These are phyloP conservation scores for Crotophaga sulcirostris DNA, from an alignment of 2,113 vertebrate genomes.

Conservation along the genomic window DNA sequence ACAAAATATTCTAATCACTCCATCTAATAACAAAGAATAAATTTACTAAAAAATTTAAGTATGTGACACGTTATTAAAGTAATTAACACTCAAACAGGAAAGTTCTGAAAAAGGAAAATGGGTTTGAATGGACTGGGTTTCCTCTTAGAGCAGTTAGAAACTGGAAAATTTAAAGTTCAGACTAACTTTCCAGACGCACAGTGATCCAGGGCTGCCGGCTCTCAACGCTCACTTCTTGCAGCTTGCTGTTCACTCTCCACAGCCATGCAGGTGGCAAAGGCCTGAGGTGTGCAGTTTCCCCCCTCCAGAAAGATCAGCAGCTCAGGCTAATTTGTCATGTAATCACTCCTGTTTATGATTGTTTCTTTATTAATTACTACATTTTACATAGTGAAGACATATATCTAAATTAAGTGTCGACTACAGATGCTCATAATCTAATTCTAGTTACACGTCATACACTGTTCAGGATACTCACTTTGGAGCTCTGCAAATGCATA, in stretches of 20 bases:
- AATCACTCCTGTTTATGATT: neutral
- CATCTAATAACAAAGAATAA: neutral
- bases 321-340: neutral
- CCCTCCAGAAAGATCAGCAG: neutral
- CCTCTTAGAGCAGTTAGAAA: neutral
- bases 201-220: neutral
- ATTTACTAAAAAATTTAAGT: neutral
- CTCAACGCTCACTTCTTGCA: accelerated
- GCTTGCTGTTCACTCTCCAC: accelerated
- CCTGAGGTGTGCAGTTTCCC: neutral
- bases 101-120: neutral
- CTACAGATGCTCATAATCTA: neutral
- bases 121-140: neutral
- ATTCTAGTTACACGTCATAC: neutral
- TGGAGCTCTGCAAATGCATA: neutral
- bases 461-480: neutral
- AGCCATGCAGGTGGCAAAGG: accelerated
- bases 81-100: neutral
- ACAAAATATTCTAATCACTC: neutral
- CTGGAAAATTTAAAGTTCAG: accelerated
- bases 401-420: neutral
- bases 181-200: no score
- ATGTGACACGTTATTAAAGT: neutral
- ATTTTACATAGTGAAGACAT: neutral
- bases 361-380: neutral